Conservation (phyloP, 2,113 vertebrate species). For the Oryzias celebensis region DNA sequence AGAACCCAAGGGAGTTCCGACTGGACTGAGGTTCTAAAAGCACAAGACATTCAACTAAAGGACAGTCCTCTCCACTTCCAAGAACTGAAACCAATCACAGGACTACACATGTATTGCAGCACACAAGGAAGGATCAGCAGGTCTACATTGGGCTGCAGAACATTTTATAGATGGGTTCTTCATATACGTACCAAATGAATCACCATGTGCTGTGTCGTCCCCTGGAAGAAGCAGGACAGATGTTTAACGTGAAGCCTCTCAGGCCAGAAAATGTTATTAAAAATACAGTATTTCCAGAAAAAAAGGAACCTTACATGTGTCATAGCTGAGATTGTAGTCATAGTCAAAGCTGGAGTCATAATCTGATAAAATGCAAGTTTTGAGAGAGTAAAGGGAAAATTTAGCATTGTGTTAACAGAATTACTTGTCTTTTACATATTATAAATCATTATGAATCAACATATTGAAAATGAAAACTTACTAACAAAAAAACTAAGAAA, state of each 20-base stretch:
- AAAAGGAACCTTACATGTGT: constrained; percentile 64
- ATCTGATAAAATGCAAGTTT: constrained; percentile 55
- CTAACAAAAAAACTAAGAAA: no score
- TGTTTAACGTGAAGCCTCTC: neutral
- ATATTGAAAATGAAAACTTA: neutral
- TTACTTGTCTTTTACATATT: constrained; percentile 64
- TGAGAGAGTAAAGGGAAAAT: neutral
- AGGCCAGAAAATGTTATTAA: neutral
- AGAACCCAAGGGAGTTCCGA: constrained; percentile 51
- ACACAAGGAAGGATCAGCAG: neutral
- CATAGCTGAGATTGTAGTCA: constrained; percentile 73
- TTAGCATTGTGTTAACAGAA: neutral
- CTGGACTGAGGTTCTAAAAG: constrained; percentile 57
- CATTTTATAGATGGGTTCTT: neutral
- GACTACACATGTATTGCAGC: constrained; percentile 13
- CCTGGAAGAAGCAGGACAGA: constrained; percentile 36
- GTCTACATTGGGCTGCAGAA: neutral
- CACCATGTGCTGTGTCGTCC: constrained; percentile 42
- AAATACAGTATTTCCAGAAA: neutral
- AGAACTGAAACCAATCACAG: constrained; percentile 51
- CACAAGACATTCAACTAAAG: constrained; percentile 53
- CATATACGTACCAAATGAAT: constrained; percentile 50
- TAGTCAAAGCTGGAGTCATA: constrained; percentile 72
- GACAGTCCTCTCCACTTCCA: constrained; percentile 36
- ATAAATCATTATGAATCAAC: neutral